These are phyloP conservation scores for Nomada fabriciana DNA, from an alignment of 2,888 invertebrate genomes.

Conservation along the genomic window DNA sequence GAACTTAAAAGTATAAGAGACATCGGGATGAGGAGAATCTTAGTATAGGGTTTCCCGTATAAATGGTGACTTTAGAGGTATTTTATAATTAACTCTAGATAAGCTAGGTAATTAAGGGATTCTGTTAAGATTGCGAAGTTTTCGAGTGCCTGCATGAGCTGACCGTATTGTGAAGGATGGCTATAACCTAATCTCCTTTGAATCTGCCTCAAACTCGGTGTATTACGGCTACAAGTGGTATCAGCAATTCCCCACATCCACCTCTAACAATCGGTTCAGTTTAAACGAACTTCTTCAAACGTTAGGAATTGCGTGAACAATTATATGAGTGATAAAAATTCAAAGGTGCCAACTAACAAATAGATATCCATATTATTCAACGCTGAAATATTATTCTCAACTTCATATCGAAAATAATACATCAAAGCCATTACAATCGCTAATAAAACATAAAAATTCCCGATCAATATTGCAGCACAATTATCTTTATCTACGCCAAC, in stretches of 20 bases:
- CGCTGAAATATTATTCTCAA: no score
- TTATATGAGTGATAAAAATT: no score
- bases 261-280: neutral
- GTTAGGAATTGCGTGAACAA: neutral
- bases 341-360: no score
- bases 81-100: constrained; percentile 27
- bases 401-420: no score
- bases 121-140: constrained; percentile 24
- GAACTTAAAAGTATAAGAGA: neutral
- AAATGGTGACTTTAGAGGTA: neutral
- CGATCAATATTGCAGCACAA: neutral
- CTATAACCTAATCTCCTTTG: constrained; percentile 16
- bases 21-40: neutral
- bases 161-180: constrained; percentile 20
- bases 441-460: no score
- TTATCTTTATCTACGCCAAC: no score
- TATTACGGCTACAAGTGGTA: constrained; percentile 5
- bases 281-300: neutral
- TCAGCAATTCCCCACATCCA: neutral
- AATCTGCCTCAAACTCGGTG: constrained; percentile 2
- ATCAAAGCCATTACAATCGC: no score
- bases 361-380: no score
- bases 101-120: constrained; percentile 24
- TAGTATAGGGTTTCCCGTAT: neutral
- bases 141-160: constrained; percentile 25